Conservation (phyloP, 2,888 invertebrate genomes). For the Xanthorhoe designata region DNA sequence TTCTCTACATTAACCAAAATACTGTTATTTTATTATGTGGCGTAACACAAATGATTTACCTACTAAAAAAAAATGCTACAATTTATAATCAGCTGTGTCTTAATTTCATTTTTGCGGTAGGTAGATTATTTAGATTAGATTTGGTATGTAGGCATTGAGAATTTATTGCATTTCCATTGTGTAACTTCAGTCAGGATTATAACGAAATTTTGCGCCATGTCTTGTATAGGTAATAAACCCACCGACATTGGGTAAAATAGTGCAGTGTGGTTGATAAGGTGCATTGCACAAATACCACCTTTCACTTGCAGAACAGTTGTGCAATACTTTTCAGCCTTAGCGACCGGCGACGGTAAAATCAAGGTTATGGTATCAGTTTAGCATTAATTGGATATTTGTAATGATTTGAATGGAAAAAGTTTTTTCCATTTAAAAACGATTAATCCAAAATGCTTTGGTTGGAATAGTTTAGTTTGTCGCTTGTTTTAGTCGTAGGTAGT, state of each 20-base stretch:
- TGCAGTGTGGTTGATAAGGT: conserved; percentile 57
- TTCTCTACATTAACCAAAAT: too few species aligned
- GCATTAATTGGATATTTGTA: background rate
- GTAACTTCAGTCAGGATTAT: conserved; percentile 37
- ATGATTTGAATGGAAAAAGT: background rate
- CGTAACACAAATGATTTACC: too few species aligned
- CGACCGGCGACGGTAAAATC: conserved; percentile 49
- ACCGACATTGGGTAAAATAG: conserved; percentile 49
- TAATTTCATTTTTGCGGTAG: too few species aligned
- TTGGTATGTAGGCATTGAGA: background rate
- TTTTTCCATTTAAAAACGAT: too few species aligned
- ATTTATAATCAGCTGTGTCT: too few species aligned
- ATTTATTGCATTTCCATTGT: conserved; percentile 32
- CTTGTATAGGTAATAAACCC: conserved; percentile 39
- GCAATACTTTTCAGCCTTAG: conserved; percentile 46
- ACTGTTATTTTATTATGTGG: too few species aligned
- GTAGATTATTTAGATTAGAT: too few species aligned
- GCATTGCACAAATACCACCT: conserved; percentile 64
- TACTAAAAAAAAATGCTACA: too few species aligned
- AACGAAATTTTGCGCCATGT: conserved; percentile 41
- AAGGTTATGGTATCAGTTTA: conserved; percentile 48
- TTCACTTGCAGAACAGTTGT: conserved; percentile 59
- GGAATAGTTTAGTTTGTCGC: too few species aligned
- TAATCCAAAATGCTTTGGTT: too few species aligned
- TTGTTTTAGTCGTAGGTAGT: too few species aligned